Base-by-base conservation (phyloP, 2,888 invertebrate species). In the Calameuta pallipes region DNA sequence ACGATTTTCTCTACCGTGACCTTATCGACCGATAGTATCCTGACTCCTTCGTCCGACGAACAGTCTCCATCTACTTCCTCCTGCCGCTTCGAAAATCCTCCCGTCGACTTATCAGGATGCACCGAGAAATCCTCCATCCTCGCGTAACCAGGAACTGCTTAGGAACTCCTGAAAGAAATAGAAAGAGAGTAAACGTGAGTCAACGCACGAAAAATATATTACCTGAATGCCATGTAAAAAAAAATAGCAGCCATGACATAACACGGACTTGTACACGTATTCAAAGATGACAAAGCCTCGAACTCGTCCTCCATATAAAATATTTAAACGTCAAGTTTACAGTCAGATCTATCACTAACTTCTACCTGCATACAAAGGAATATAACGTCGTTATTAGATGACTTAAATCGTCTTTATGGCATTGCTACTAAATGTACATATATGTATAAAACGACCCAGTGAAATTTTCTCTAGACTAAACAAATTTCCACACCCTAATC, bases 1-100 rank as follows among this genome's bases (percentile, higher is more conserved):
- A 87, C 86, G 56, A 89, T 85, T 76, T 87, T 88, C 75, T 88
- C 88, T 12, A 87, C 78, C n/a, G 85, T 86, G 15, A 89, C 78
- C 77, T 85, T 86, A 75, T 89, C 88, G 56, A 87, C 84, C n/a
- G 87, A 85, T 31, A 87, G 81, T 75, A 87, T 82, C 30, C 82
- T 82, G 15, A 84, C 78, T 74, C 80, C 80, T 35, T 81, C 78
- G 75, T 74, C 73, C 23, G 15, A 23, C 1, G 6, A 15, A 23
- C 41, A 23, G 56, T 23, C 23, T 6, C 6, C 23, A 2, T 56
- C 56, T 2, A 56, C 56, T 56, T 6, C 56, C 23, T 56, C 23
- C 23, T 9, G 56, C 23, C 56, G 56, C 56, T 56, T 56, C 56
- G 56, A 23, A 23, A 15, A 56, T 56, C 56, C 56, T 56, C 56